phyloP scores from a whole-genome alignment of 1,140 invertebrate species.

The Drosophila repleta region DNA sequence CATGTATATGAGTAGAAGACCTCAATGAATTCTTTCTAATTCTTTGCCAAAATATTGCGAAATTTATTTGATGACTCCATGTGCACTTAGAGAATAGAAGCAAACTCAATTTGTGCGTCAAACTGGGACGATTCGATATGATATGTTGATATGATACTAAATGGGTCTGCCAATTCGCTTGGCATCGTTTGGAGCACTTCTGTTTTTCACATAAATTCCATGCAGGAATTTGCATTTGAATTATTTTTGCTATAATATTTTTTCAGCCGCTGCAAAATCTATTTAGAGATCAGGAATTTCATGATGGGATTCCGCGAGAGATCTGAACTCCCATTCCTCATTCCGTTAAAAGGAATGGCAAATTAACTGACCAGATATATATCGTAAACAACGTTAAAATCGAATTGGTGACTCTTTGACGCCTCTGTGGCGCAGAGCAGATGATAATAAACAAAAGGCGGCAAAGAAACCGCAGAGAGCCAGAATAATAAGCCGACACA shows the following conservation, averaged over 20 bases:
- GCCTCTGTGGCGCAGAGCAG: slow-evolving; percentile 16
- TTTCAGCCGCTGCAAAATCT: slow-evolving; percentile 30
- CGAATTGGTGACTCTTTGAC: neutral
- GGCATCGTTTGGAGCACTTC: slow-evolving; percentile 45
- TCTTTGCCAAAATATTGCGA: slow-evolving; percentile 36
- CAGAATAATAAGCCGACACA: slow-evolving; percentile 46
- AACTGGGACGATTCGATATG: slow-evolving; percentile 14
- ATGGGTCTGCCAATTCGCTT: slow-evolving; percentile 63
- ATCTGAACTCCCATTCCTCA: neutral
- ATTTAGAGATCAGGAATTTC: slow-evolving; percentile 21
- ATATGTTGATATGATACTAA: slow-evolving; percentile 20
- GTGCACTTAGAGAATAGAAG: neutral
- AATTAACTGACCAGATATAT: slow-evolving; percentile 6
- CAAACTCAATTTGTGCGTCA: slow-evolving; percentile 1
- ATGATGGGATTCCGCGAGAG: neutral
- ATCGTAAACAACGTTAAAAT: slow-evolving; percentile 31
- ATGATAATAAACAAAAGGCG: slow-evolving; percentile 23
- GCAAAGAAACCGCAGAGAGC: slow-evolving; percentile 9
- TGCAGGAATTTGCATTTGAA: slow-evolving; percentile 45
- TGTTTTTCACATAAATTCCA: slow-evolving; percentile 57
- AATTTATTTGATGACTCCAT: slow-evolving; percentile 30
- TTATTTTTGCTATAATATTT: slow-evolving; percentile 17
- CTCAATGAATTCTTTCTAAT: slow-evolving; percentile 14
- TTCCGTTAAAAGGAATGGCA: neutral
- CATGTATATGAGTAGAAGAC: slow-evolving; percentile 3